A percentile compares a stretch with the other conserved stretches of the same genome.
phyloP scores from a whole-genome alignment of 2,797 vertebrate genomes.

The Miopithecus talapoin region DNA sequence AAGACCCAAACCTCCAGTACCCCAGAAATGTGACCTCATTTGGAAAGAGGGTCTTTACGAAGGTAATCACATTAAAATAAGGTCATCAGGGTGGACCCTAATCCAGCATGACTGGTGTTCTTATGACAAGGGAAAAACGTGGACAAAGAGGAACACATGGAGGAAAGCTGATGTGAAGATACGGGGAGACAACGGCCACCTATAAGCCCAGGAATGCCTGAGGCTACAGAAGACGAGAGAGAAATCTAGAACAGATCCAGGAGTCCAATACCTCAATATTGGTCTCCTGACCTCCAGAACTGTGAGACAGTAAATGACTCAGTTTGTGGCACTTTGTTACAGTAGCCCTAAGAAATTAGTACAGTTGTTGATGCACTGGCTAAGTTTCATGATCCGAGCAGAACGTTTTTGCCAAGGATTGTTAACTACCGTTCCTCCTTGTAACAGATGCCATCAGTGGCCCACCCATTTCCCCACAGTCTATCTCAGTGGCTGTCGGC shows the following conservation, averaged over 20 bases:
- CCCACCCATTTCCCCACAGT: neutral
- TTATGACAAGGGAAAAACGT: neutral
- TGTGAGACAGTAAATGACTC: neutral
- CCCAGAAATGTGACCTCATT: neutral
- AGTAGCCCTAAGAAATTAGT: neutral
- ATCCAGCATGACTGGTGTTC: neutral
- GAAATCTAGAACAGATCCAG: neutral
- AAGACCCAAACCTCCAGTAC: neutral
- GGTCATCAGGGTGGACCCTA: neutral
- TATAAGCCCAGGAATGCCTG: accelerated
- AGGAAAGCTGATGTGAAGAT: neutral
- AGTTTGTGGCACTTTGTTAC: neutral
- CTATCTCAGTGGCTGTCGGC: neutral
- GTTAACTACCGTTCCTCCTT: neutral
- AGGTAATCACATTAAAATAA: neutral
- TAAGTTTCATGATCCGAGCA: accelerated
- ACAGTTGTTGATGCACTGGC: too few relatives aligned
- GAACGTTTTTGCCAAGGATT: neutral
- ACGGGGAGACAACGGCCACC: neutral
- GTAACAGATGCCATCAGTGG: accelerated
- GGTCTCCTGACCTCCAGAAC: neutral
- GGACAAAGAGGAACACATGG: neutral
- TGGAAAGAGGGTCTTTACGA: neutral
- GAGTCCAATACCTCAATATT: neutral
- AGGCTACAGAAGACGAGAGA: too few relatives aligned